Evolutionary conservation across 2,888 invertebrate genomes (phyloP), one percentile per base, ranked within the genome.

Genomic region (Erebia ligea): DNA sequence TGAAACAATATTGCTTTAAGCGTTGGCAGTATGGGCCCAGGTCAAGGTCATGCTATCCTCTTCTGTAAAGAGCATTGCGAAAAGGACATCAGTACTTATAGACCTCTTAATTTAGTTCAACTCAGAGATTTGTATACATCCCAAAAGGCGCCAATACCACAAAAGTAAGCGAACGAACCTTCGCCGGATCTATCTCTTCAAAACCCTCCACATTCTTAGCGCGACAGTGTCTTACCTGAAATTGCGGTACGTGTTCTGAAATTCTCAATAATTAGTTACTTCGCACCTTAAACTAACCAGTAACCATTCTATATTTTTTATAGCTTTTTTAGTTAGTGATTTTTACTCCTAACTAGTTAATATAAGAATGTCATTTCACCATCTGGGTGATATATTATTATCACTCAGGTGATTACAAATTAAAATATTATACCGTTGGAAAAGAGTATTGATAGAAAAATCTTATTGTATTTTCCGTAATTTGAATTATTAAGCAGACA

Each of bases 141-240:
- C 17, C 17, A 54, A 19, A 10, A 19, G 54, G 3, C 61, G 19
- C 67, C 66, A 54, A 21, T 48, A 59, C 68, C 50, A 65, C 56
- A 56, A 56, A 21, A 54, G 17, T 48, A 54, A 70, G 45, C 65
- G 71, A 73, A 91, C 90, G 84, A 88, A 91, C 91, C 89, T 90
- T 80, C 76, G 69, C 75, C 68, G 91, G 87, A 78, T 86, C 78
- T 83, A 91, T 89, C 80, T 92, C 91, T 89, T 84, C 85, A 84
- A 84, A 89, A 91, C 86, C 75, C 87, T 87, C 89, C 87, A 85
- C 85, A 89, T 82, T 84, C 86, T 84, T 90, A 84, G 82, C 76
- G 80, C 89, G 89, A 83, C 75, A 74, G 79, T 81, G 79, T 82
- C 82, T 91, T 84, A 87, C 83, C 92, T 92, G 92, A 87, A 92